These are phyloP conservation scores for Mallateleia sp. DNA, from an alignment of 2,888 invertebrate genomes.

Conservation along the genomic window DNA sequence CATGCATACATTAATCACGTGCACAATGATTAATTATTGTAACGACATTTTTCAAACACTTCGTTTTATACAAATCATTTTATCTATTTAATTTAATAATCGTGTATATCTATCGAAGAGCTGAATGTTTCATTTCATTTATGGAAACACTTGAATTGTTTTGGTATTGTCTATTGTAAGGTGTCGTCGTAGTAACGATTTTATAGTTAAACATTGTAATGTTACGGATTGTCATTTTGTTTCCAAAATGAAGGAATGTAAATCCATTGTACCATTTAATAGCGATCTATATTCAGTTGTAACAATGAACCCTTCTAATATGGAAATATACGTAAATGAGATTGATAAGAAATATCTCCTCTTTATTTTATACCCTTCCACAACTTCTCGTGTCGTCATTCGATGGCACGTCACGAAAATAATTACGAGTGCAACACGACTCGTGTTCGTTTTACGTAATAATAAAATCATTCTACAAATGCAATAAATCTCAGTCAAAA, in stretches of 20 bases:
- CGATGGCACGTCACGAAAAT: conserved; percentile 23
- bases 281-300: conserved; percentile 17
- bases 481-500: conserved; percentile 31
- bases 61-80: background rate
- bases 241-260: background rate
- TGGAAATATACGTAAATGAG: conserved; percentile 56
- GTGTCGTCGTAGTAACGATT: no score
- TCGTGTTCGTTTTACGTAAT: conserved; percentile 28
- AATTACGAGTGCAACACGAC: conserved; percentile 21
- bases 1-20: background rate
- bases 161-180: background rate
- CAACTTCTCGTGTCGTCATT: conserved; percentile 27
- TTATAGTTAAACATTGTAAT: no score
- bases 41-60: background rate
- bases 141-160: background rate
- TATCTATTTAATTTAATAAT: background rate
- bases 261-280: background rate
- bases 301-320: conserved; percentile 42
- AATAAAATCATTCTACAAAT: conserved; percentile 14
- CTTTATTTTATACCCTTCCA: conserved; percentile 34
- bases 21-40: background rate
- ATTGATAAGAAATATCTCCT: conserved; percentile 44
- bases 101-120: background rate
- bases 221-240: background rate
- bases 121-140: background rate